phyloP scores from a whole-genome alignment of 2,888 invertebrate genomes.

The Thera britannica region DNA sequence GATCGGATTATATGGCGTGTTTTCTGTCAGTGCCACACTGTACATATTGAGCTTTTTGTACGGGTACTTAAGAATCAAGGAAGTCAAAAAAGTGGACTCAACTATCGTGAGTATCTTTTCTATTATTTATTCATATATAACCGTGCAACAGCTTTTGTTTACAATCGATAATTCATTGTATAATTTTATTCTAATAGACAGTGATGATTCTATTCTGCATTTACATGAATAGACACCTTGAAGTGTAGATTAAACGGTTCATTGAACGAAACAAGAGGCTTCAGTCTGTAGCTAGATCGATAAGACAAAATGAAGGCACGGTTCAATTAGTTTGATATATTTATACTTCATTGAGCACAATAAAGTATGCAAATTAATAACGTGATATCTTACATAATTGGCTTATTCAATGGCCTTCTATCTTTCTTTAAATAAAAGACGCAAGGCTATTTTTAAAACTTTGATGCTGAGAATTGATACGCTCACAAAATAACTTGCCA shows the following conservation, averaged over 20 bases:
- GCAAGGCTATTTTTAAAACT: background rate
- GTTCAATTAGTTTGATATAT: constrained; percentile 37
- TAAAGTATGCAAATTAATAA: constrained; percentile 3
- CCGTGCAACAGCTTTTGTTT: constrained; percentile 7
- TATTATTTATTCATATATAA: constrained; percentile 12
- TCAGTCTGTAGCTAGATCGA: constrained; percentile 47
- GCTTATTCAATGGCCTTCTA: constrained; percentile 6
- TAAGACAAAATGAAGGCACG: constrained; percentile 49
- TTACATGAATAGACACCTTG: constrained; percentile 46
- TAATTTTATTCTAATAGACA: constrained; percentile 26
- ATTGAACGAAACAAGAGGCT: constrained; percentile 57
- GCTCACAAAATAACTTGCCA: constrained; percentile 8
- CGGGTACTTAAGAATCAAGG: constrained; percentile 89
- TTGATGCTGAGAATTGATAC: background rate
- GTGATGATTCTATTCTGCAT: constrained; percentile 21
- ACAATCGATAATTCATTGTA: constrained; percentile 3
- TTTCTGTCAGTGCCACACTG: constrained; percentile 89
- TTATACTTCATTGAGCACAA: constrained; percentile 1
- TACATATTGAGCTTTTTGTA: constrained; percentile 91
- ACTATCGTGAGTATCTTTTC: constrained; percentile 62
- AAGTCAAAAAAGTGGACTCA: constrained; percentile 80
- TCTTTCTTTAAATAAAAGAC: background rate
- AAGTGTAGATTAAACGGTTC: constrained; percentile 53
- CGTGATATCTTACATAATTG: constrained; percentile 8
- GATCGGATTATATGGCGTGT: constrained; percentile 93